Evolutionary conservation across 2,888 invertebrate genomes (phyloP).

Genomic region (Tigriopus californicus): DNA sequence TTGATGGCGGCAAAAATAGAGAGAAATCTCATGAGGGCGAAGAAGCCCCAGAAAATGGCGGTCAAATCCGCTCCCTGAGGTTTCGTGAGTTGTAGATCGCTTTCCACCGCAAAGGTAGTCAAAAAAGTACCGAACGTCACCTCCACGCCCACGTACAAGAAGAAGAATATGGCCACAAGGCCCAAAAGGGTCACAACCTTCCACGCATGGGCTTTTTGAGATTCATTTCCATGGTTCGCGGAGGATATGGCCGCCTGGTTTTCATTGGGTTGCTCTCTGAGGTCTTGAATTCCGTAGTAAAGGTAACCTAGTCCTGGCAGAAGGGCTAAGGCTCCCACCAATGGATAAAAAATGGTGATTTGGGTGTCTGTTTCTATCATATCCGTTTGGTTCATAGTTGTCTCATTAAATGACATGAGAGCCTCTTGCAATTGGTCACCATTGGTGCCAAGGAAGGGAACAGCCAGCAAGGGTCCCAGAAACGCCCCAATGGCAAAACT

Average conservation of each 20-base stretch:
- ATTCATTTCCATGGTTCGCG: not conserved
- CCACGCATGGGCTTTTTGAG: not conserved
- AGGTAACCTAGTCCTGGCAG: not conserved
- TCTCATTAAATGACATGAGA: not conserved
- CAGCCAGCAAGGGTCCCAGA: not conserved
- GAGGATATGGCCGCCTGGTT: not conserved
- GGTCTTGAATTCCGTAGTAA: not conserved
- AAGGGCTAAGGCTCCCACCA: not conserved
- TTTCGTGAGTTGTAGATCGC: not conserved
- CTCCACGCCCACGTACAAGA: not conserved
- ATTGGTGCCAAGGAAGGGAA: not conserved
- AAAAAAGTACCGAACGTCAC: not conserved
- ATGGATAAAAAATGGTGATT: not conserved
- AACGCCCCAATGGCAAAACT: constrained; percentile 1
- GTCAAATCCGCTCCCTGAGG: not conserved
- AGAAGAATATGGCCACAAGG: not conserved
- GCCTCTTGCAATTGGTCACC: not conserved
- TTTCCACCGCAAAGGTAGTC: not conserved
- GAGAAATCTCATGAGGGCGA: not conserved
- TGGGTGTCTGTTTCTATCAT: not conserved
- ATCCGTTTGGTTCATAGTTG: not conserved
- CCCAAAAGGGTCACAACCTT: not conserved
- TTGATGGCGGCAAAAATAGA: not conserved
- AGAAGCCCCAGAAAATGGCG: not conserved
- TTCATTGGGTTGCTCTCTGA: not conserved